Base-by-base conservation (phyloP, 2,797 vertebrate species). In the Bovichtus variegatus region DNA sequence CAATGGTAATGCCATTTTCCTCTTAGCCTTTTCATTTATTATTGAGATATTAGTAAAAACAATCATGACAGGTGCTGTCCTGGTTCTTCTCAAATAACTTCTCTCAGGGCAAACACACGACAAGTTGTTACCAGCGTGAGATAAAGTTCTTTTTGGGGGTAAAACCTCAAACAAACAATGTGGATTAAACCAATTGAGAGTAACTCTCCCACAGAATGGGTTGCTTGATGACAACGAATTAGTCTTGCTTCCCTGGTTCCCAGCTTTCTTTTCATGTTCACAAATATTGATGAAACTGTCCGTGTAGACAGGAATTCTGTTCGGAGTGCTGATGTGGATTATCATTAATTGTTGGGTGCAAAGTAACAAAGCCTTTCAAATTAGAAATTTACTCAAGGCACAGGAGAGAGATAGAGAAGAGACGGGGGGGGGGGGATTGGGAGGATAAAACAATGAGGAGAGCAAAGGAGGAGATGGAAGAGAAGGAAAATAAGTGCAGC, bases 361-460 rank as follows among this genome's bases (percentile, higher is more conserved):
- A 89, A 85, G 68, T 76, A 74, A 62, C 69, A 76, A 74, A 78
- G 80, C 80, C 36, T 85, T 83, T 83, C 61, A 84, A 81, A 88
- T 59, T 81, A 71, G 15, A 88, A 84, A 80, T 80, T 50, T 80
- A 63, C 66, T 73, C 38, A 31, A 60, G 51, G 65, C 41, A 74
- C 29, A 10, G 49, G 23, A 62, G 29, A 61, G 59, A 53, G 44
- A 44, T 57, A 43, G 38, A 21, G 49, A 64, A 23, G 51, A 66
- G 36, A 51, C 7, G 38, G 27, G 4, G 25, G 47, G 29, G 66
- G 41, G 64, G 51, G 55, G 25, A 63, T 27, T 62, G 62, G 21
- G 21, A 72, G 31, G 31, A 69, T 41, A 31, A 38, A 38, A 66
- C 47, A 63, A 46, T 9, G 40, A 36, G 21, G 6, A 38, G 23